Base-by-base conservation (phyloP, 2,888 invertebrate genomes). In the Drosophila subsilvestris region DNA sequence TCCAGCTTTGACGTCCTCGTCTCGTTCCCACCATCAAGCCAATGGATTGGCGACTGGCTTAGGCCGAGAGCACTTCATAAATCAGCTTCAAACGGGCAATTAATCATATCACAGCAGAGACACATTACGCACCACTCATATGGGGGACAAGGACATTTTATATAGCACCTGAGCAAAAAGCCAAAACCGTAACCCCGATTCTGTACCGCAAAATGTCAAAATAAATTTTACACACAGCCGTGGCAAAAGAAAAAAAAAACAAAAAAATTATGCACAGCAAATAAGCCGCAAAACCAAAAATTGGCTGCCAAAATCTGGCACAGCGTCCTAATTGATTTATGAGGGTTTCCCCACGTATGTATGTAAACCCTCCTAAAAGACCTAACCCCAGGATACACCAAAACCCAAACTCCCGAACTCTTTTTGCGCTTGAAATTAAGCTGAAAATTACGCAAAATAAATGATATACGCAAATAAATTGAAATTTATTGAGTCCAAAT, bases 381-480 rank as follows among this genome's bases (percentile, higher is more conserved):
- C 44, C 8, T 45, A 44, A n/a, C 44, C 25, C 14, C 18, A 20
- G 27, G 17, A 37, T 0, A 6, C 42, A 18, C 42, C 53, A 8
- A 48, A 25, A 8, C 20, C 37, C 53, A 12, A 9, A 14, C 29
- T 45, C 25, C 32, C 59, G 4, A 63, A 63, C 58, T 68, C 60
- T 68, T 59, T 54, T 54, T 56, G 63, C 58, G 57, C 85, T 71
- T 75, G 88, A 90, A 90, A 90, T 89, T 88, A 90, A 88, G 88
- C 86, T 88, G 84, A 84, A 89, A 89, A 90, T 89, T 89, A 86
- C 86, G 88, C 74, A 87, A 90, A 90, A 90, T 89, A 91, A 91
- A 91, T 91, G 90, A 90, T 91, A 90, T 91, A 91, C 90, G 86
- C 89, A 91, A 91, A 90, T 90, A 91, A 91, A 91, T 91, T 87